These are phyloP conservation scores for Casuarius casuarius DNA, from an alignment of 2,113 vertebrate genomes.

Conservation along the genomic window DNA sequence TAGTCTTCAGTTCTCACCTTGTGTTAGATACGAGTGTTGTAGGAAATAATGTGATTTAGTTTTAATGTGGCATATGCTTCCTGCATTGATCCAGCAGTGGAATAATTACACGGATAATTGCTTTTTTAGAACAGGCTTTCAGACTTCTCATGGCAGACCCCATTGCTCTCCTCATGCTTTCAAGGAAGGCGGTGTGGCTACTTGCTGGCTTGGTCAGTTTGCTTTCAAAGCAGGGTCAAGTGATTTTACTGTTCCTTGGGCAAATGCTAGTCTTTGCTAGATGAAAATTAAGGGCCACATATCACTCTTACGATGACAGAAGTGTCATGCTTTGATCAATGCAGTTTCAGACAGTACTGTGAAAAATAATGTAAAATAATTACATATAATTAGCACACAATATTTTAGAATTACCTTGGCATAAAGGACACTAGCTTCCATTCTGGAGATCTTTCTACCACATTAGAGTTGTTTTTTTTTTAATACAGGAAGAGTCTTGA, in stretches of 20 bases:
- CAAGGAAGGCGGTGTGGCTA: not conserved
- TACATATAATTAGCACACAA: not conserved
- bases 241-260: not conserved
- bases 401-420: conserved; percentile 9
- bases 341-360: not conserved
- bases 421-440: not conserved
- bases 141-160: not conserved
- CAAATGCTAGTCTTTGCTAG: not conserved
- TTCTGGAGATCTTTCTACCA: not conserved
- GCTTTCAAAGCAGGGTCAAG: not conserved
- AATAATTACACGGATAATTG: conserved; percentile 23
- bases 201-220: not conserved
- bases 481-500: not conserved
- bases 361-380: conserved; percentile 2
- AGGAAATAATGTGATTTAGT: conserved; percentile 13
- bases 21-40: not conserved
- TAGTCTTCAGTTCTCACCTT: not conserved
- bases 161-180: not conserved
- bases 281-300: not conserved
- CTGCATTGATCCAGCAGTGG: not conserved
- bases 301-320: not conserved
- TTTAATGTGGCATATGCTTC: conserved; percentile 32
- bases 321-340: not conserved
- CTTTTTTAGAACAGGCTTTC: not conserved
- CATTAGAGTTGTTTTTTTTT: not conserved